Percentiles rank a stretch among this genome's conserved stretches.
Conservation (phyloP, 1,140 invertebrate genomes). For the Papilio glaucus region DNA sequence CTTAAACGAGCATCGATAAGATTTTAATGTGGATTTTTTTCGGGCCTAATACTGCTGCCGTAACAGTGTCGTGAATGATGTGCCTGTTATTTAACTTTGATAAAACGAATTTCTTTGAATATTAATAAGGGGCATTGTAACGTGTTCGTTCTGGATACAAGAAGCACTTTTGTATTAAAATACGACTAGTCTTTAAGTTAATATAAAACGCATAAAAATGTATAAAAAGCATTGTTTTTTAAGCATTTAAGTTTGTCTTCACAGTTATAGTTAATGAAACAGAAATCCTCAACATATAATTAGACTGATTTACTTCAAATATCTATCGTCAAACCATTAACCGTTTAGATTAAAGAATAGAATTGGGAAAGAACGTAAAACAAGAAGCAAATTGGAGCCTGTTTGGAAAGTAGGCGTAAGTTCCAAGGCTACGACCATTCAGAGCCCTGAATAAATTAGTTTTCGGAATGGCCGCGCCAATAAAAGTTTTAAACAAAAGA, state of each 20-base stretch:
- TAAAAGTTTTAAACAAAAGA: slow-evolving; percentile 83
- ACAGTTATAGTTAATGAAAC: not conserved
- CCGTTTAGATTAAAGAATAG: slow-evolving; percentile 43
- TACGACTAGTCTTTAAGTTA: not conserved
- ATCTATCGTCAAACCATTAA: slow-evolving; percentile 43
- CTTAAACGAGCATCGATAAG: slow-evolving; percentile 76
- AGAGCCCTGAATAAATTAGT: slow-evolving; percentile 80
- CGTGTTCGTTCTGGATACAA: not conserved
- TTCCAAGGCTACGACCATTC: slow-evolving; percentile 63
- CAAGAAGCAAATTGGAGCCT: slow-evolving; percentile 52
- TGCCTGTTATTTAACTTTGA: slow-evolving; percentile 32
- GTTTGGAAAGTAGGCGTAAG: slow-evolving; percentile 59
- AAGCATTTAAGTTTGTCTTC: not conserved
- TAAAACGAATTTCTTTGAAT: slow-evolving; percentile 23
- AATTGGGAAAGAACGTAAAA: slow-evolving; percentile 59
- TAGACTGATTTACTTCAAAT: not conserved
- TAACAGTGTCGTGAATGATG: slow-evolving; percentile 40
- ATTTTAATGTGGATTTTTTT: slow-evolving; percentile 51
- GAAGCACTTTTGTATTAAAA: not conserved
- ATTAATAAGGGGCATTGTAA: slow-evolving; percentile 19
- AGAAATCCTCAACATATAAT: not conserved
- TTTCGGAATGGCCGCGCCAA: slow-evolving; percentile 73
- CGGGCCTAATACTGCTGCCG: slow-evolving; percentile 38
- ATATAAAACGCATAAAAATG: not conserved
- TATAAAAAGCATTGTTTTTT: too few relatives aligned